Evolutionary conservation across 2,888 invertebrate species (phyloP).

Genomic region (Tachina grossa): DNA sequence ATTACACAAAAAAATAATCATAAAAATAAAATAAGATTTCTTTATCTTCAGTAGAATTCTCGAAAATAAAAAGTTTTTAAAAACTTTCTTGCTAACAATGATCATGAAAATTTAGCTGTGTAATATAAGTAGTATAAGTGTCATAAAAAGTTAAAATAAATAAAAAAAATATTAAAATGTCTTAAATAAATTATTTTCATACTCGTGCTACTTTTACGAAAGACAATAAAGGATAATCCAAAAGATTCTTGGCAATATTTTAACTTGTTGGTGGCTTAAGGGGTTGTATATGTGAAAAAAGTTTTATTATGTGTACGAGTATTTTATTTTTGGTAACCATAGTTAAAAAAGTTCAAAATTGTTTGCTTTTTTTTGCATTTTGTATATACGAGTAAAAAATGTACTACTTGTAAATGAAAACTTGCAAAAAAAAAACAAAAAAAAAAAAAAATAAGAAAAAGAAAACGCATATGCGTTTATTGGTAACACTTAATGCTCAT

Average conservation of each 20-base stretch:
- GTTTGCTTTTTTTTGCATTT: constrained; percentile 27
- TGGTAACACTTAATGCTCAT: constrained; percentile 30
- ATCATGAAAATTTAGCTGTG: constrained; percentile 42
- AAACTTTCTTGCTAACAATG: constrained; percentile 46
- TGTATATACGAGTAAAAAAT: not conserved
- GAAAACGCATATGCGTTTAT: constrained; percentile 61
- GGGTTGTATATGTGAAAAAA: not conserved
- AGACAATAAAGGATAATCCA: constrained; percentile 39
- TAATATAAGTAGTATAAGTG: constrained; percentile 13
- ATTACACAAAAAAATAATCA: not conserved
- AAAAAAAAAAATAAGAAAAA: not conserved
- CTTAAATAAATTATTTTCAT: constrained; percentile 37
- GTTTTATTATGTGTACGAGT: constrained; percentile 28
- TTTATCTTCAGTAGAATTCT: constrained; percentile 36
- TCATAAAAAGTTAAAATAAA: constrained; percentile 46
- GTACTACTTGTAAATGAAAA: not conserved
- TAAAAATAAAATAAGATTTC: constrained; percentile 14
- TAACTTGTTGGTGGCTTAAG: constrained; percentile 51
- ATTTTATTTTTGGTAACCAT: constrained; percentile 43
- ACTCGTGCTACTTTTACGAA: not conserved
- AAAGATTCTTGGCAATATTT: constrained; percentile 45
- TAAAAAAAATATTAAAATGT: not conserved
- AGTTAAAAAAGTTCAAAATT: constrained; percentile 62
- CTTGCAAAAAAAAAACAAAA: no score
- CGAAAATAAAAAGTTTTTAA: constrained; percentile 15